phyloP scores from a whole-genome alignment of 2,113 vertebrate species.

The Dermatemys mawii region DNA sequence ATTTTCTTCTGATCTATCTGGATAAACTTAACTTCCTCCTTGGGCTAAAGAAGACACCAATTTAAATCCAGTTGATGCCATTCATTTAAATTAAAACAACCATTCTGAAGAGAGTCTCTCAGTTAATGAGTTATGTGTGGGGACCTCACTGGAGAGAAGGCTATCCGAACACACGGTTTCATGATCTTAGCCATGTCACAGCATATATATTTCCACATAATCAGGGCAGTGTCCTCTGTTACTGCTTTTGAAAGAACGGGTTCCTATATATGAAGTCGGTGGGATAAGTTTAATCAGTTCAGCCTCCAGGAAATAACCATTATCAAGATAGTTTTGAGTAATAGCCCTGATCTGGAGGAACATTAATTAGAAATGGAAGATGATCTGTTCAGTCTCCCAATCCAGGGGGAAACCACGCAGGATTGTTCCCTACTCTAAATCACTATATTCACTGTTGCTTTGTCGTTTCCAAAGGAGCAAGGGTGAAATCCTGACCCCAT shows the following conservation, averaged over 20 bases:
- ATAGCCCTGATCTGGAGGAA: neutral
- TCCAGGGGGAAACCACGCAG: neutral
- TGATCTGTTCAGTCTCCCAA: neutral
- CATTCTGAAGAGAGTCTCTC: too few relatives aligned
- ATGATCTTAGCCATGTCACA: neutral
- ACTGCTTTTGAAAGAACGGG: neutral
- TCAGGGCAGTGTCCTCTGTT: too few relatives aligned
- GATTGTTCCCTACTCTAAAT: neutral
- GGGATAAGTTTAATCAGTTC: neutral
- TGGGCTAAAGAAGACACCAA: neutral
- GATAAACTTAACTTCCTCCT: neutral
- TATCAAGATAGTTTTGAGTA: neutral
- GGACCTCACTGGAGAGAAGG: neutral
- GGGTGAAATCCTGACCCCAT: too few relatives aligned
- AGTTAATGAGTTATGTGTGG: too few relatives aligned
- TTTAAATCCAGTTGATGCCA: neutral
- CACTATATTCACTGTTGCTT: neutral
- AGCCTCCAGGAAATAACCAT: neutral
- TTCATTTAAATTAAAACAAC: neutral
- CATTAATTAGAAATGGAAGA: neutral
- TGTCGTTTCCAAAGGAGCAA: neutral
- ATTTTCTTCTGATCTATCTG: neutral
- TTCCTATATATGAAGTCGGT: neutral
- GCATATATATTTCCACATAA: neutral
- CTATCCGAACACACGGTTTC: neutral